Evolutionary conservation across 2,113 vertebrate species (phyloP), one percentile per base, ranked within the genome.

Genomic region (Tichodroma muraria): DNA sequence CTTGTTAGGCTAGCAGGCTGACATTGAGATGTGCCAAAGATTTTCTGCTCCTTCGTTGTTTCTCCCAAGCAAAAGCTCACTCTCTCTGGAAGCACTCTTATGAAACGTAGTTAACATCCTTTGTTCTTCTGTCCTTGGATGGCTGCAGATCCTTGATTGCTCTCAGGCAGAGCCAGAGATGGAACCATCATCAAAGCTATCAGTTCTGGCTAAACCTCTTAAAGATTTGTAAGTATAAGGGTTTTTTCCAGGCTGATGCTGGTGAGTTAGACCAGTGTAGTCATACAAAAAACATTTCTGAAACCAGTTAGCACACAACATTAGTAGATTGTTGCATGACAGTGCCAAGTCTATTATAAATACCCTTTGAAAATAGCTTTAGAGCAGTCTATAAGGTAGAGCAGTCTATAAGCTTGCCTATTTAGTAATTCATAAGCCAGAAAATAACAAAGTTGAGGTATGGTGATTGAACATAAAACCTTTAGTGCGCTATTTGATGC

Each of bases 121-220:
- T 94, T 90, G 49, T 89, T 95, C 73, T 92, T 84, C 50, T 85
- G 75, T 93, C 75, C 72, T 94, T 93, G 88, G 83, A 92, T 80
- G 28, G 72, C 90, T 91, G 61, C 2, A 0, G 64, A 60, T 86
- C 71, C 72, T 75, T 90, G 79, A 60, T 78, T 89, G 72, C 73
- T 63, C 79, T 93, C 72, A 93, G 59, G 33, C 38, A 95, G 56
- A 91, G 88, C 71, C 88, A 95, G 76, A 88, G 81, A 86, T 88
- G 82, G 93, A 86, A 93, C 59, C 47, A 64, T 82, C 87, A 95
- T 95, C 94, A 95, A 96, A 96, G 90, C 69, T 90, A 93, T 95
- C 91, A 78, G 60, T 91, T 90, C 76, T 95, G 95, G 94, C 95
- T 84, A 61, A 90, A 65, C 23, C 76, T 95, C 56, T 78, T 83